These are phyloP conservation scores for Maccullochella peelii DNA, from an alignment of 2,113 vertebrate genomes.

Conservation along the genomic window DNA sequence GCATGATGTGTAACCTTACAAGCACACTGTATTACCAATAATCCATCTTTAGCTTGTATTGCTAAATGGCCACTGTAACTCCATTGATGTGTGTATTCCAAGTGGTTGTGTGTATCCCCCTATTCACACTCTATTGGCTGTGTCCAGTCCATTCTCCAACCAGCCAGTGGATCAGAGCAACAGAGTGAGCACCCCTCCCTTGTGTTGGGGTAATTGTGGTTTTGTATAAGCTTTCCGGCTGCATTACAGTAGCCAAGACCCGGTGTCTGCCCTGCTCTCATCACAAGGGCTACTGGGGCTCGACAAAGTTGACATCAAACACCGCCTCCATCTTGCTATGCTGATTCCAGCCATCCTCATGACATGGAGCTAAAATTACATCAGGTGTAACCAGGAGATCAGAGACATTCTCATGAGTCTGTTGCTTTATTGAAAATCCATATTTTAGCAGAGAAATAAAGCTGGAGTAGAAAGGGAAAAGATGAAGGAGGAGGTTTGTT, in stretches of 20 bases:
- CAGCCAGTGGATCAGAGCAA: constrained; percentile 42
- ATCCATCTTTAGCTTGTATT: constrained; percentile 18
- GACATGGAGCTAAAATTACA: constrained; percentile 26
- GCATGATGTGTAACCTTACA: not conserved
- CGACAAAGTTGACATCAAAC: constrained; percentile 33
- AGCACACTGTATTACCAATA: not conserved
- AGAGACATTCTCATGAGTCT: not conserved
- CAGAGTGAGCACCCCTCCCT: constrained; percentile 30
- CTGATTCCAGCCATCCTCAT: constrained; percentile 27
- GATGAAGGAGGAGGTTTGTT: constrained; percentile 21
- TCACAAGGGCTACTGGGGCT: constrained; percentile 49
- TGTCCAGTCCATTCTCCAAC: constrained; percentile 50
- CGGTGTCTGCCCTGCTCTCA: constrained; percentile 56
- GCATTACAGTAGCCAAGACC: constrained; percentile 60
- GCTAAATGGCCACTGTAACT: constrained; percentile 11
- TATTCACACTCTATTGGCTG: not conserved
- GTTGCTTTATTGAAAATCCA: constrained; percentile 22
- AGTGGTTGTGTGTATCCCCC: not conserved
- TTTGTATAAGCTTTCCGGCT: constrained; percentile 72
- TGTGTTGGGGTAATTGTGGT: constrained; percentile 73
- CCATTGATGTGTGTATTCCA: constrained; percentile 15
- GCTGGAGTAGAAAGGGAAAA: not conserved
- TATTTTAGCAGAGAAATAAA: constrained; percentile 21
- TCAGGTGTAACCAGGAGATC: constrained; percentile 34
- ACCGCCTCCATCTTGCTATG: constrained; percentile 22